Evolutionary conservation across 2,797 vertebrate genomes (phyloP), one percentile per base, ranked within the genome.

Genomic region (Crocodylus rhombifer): DNA sequence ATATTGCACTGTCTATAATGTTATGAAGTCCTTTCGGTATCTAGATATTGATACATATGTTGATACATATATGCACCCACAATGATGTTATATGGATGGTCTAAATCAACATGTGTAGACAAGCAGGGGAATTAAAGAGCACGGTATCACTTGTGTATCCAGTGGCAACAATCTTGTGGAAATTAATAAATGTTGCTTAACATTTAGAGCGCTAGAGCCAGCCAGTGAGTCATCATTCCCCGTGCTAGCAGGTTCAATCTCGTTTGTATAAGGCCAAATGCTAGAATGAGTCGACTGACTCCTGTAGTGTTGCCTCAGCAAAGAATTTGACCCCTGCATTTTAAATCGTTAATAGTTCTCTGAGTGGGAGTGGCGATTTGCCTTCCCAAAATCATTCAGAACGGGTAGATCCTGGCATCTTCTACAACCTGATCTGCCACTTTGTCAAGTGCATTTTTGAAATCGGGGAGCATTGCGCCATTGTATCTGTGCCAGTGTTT

Each of bases 181-280:
- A 76, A 62, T 5, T 3, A 61, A 20, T 42, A 36, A 10, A 23
- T 25, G 5, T 42, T 3, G 4, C 11, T 16, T 30, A 2, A 0
- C 13, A 21, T 42, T 25, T 26, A 14, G 25, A 2, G 7, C 5
- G 4, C 13, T 14, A 16, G 26, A 56, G 30, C 25, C 13, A 11
- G 23, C 26, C 1, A 1, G 30, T 57, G 63, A 7, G 10, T 21
- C 7, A 21, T 21, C 15, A 18, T 30, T 9, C 25, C 36, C 20
- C 5, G 9, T 6, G 5, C 8, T 14, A 18, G 25, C 26, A 55
- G 21, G 57, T 23, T 58, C 71, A 8, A 4, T 10, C 0, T 0
- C 15, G 0, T 55, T 84, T 61, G 58, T 3, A 7, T 5, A 5
- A 1, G 11, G 15, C 33, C 23, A 12, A 2, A 23, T 16, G n/a